Conservation (phyloP, 1,140 invertebrate species). For the Lucilia sericata region DNA sequence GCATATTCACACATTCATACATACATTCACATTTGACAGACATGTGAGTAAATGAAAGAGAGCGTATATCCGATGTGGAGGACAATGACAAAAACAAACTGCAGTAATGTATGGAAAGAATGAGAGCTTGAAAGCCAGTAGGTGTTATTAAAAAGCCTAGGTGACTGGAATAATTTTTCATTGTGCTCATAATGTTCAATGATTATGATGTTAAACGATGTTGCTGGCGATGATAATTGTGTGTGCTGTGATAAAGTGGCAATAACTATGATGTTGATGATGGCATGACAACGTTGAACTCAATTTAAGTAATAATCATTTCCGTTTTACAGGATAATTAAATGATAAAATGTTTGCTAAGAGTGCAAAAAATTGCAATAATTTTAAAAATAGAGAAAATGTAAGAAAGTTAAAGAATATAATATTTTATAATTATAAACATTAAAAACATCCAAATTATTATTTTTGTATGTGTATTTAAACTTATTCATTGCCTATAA, state of each 20-base stretch:
- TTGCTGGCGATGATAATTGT: not conserved
- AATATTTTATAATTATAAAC: no score
- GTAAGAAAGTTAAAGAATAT: no score
- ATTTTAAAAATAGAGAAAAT: no score
- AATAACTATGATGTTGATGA: not conserved
- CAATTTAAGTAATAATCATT: constrained; percentile 17
- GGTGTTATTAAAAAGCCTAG: constrained; percentile 8
- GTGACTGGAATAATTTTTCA: not conserved
- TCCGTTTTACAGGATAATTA: constrained; percentile 14
- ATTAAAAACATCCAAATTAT: no score
- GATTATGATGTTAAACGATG: not conserved
- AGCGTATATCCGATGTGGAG: no score
- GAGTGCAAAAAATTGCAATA: not conserved
- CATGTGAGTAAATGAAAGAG: no score
- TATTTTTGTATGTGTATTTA: no score
- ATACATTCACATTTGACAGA: no score
- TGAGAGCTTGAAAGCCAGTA: not conserved
- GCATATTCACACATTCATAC: no score
- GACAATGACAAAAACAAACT: no score
- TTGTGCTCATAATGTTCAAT: not conserved
- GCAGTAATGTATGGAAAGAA: no score
- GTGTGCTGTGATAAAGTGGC: not conserved
- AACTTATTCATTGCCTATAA: no score
- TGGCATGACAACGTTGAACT: not conserved
- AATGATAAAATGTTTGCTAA: not conserved